Evolutionary conservation across 2,888 invertebrate genomes (phyloP).

Genomic region (Epirrita christyi): DNA sequence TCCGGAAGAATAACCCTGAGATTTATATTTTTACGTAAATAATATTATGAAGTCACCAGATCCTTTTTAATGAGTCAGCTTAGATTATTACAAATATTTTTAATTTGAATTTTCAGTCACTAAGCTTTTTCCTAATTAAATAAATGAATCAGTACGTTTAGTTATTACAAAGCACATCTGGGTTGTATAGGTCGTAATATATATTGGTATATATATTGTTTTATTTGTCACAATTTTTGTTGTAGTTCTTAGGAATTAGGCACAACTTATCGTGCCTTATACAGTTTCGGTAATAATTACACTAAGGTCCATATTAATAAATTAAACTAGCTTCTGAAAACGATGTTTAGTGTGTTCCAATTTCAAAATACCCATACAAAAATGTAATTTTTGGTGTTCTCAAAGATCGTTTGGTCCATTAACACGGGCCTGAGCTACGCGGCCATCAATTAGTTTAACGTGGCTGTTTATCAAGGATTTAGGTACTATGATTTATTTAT

Average conservation of each 20-base stretch:
- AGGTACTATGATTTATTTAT: neutral
- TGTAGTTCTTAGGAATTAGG: no score
- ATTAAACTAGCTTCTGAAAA: no score
- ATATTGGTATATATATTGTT: no score
- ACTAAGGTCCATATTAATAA: no score
- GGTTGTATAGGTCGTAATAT: neutral
- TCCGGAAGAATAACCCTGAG: neutral
- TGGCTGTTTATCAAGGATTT: conserved; percentile 19
- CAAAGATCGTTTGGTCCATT: no score
- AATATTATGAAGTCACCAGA: conserved; percentile 13
- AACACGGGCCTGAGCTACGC: no score
- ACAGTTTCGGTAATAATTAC: no score
- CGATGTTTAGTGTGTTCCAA: no score
- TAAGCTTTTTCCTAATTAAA: neutral
- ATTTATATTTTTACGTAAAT: conserved; percentile 10
- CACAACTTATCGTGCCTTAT: no score
- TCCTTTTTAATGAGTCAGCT: neutral
- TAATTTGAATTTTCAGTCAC: neutral
- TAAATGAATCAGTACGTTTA: neutral
- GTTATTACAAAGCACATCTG: neutral
- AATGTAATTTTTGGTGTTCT: no score
- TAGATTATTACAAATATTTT: conserved; percentile 4
- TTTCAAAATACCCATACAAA: no score
- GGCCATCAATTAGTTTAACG: conserved; percentile 10
- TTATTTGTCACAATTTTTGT: no score